Conservation (phyloP, 2,113 vertebrate genomes). For the Macrotis lagotis region DNA sequence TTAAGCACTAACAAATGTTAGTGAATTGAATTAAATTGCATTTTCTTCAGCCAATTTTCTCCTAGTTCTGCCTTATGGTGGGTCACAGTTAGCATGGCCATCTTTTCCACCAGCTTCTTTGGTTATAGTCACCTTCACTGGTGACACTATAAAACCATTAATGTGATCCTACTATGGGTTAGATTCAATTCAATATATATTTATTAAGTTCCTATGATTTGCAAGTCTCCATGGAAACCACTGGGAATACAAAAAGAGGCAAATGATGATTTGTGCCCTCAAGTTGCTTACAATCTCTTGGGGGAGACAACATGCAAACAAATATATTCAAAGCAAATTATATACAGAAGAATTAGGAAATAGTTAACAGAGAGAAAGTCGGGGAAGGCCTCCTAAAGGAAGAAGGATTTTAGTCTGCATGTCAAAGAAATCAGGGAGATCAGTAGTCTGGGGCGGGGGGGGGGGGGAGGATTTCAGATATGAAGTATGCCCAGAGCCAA, state of each 20-base stretch:
- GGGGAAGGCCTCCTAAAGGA: neutral
- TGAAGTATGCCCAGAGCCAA: neutral
- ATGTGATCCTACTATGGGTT: neutral
- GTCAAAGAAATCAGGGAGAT: neutral
- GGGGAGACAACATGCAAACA: neutral
- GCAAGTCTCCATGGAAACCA: neutral
- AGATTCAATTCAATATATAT: neutral
- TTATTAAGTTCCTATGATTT: neutral
- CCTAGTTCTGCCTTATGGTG: neutral
- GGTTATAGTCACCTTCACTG: neutral
- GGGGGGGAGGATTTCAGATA: neutral
- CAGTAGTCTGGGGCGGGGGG: neutral
- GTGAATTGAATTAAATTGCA: neutral
- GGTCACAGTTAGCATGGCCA: neutral
- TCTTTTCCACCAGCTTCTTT: neutral
- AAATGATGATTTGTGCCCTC: neutral
- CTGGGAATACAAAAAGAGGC: neutral
- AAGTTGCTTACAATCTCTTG: neutral
- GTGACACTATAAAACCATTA: neutral
- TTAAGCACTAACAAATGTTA: neutral
- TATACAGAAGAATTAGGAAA: neutral
- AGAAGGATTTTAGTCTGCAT: neutral
- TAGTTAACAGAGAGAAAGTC: neutral
- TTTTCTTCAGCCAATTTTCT: neutral
- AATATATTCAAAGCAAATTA: neutral